Conservation (phyloP, 2,888 invertebrate species). For the Proisotoma minuta region DNA sequence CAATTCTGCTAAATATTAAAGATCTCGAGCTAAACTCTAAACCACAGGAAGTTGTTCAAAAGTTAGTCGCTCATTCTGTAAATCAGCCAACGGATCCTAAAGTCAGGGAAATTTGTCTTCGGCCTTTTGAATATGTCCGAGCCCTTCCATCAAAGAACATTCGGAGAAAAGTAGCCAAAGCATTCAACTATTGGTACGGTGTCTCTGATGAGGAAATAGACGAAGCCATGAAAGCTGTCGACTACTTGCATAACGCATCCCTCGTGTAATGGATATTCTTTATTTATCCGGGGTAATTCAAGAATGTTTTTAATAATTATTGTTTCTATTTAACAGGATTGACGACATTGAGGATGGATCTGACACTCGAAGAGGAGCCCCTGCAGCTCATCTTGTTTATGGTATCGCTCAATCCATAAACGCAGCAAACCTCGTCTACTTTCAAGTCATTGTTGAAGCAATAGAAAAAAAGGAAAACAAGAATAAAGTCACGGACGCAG, state of each 20-base stretch:
- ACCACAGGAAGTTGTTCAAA: no score
- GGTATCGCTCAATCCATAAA: not conserved
- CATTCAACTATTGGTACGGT: not conserved
- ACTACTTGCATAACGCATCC: not conserved
- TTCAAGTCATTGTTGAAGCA: not conserved
- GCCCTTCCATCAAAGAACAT: not conserved
- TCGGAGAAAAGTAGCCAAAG: not conserved
- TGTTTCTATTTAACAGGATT: not conserved
- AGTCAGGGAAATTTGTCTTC: not conserved
- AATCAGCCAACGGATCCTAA: not conserved
- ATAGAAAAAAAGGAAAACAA: not conserved
- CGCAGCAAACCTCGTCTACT: not conserved
- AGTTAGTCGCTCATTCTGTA: no score
- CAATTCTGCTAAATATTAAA: no score
- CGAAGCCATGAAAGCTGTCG: not conserved
- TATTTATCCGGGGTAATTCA: not conserved
- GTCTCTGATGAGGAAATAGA: not conserved
- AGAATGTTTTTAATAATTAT: not conserved
- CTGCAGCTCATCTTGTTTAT: not conserved
- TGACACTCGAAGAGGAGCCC: not conserved
- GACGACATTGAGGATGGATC: not conserved
- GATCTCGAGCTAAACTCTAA: no score
- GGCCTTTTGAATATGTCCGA: not conserved
- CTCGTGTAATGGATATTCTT: not conserved
- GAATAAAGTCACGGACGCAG: not conserved